Base-by-base conservation (phyloP, 2,888 invertebrate genomes). In the Escarpia spicata region DNA sequence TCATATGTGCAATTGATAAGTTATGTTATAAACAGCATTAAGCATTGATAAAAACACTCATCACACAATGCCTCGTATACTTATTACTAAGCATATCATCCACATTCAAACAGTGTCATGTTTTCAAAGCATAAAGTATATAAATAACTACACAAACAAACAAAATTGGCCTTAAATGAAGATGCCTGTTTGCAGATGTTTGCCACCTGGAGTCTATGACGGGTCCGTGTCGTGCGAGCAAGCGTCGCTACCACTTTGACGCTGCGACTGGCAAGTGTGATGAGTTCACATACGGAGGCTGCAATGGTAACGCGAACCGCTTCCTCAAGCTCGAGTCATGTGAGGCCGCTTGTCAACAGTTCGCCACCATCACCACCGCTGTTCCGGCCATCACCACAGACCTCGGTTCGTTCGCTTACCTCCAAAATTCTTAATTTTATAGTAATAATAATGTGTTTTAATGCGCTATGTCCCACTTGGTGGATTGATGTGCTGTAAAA, bases 301-400 rank as follows among this genome's bases (percentile, higher is more conserved):
- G 93, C 90, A 26, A 91, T 19, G 93, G 93, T 45, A 93, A 93
- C 58, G 92, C 89, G 44, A 93, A 93, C 92, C 93, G 93, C 91
- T 93, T 94, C 93, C 58, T 93, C 15, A 95, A 96, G 26, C 97
- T 97, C 92, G 98, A 98, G 89, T 96, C 96, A n/a, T 98, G 98
- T 95, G 97, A 97, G 92, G 97, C 97, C 95, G 98, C 98, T 97
- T 96, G 97, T 89, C n/a, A 19, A 75, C 75, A 75, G 26, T 75
- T 75, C n/a, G 75, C 75, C 8, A 2, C n/a, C 75, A 75, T 75
- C 75, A 75, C 75, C 75, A 75, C 75, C 26, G n/a, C 26, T 26
- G 75, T 26, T 19, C 75, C 75, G 19, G 75, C n/a, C 26, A 19
- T 26, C 26, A n/a, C 75, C 26, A 75, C 75, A 15, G 75, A 75